A percentile compares a stretch with the other conserved stretches of the same genome.
Conservation (phyloP, 1,140 invertebrate genomes). For the Dreissena rostriformis region DNA sequence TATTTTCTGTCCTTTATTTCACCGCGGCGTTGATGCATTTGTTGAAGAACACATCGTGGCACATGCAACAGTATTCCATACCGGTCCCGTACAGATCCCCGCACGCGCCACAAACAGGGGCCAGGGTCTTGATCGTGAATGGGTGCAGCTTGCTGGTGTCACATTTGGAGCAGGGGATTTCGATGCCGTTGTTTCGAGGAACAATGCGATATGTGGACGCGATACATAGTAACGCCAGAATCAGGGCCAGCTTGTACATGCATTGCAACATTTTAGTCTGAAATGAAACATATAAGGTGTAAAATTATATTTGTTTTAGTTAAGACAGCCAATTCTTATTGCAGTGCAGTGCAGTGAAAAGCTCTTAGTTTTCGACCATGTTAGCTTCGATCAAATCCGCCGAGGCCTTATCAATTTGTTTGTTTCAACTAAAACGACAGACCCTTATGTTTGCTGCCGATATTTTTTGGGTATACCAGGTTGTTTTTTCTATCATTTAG, state of each 20-base stretch:
- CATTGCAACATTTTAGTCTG: too few relatives aligned
- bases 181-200: not conserved
- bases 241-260: not conserved
- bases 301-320: too few relatives aligned
- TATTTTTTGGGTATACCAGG: too few relatives aligned
- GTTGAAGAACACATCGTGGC: constrained; percentile 50
- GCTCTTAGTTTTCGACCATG: too few relatives aligned
- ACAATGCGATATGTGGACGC: not conserved
- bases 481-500: too few relatives aligned
- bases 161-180: constrained; percentile 34
- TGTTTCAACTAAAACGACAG: too few relatives aligned
- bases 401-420: too few relatives aligned
- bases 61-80: constrained; percentile 62
- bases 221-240: constrained; percentile 35
- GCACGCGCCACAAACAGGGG: constrained; percentile 49
- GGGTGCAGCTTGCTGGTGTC: constrained; percentile 24
- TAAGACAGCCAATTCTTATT: too few relatives aligned
- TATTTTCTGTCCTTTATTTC: not conserved
- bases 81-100: constrained; percentile 55
- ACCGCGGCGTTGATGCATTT: constrained; percentile 23
- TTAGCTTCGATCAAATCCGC: too few relatives aligned
- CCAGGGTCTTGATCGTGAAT: constrained; percentile 19
- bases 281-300: too few relatives aligned
- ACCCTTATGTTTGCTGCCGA: too few relatives aligned
- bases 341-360: too few relatives aligned